Evolutionary conservation across 2,113 vertebrate genomes (phyloP).

Genomic region (Nothobranchius kuhntae): DNA sequence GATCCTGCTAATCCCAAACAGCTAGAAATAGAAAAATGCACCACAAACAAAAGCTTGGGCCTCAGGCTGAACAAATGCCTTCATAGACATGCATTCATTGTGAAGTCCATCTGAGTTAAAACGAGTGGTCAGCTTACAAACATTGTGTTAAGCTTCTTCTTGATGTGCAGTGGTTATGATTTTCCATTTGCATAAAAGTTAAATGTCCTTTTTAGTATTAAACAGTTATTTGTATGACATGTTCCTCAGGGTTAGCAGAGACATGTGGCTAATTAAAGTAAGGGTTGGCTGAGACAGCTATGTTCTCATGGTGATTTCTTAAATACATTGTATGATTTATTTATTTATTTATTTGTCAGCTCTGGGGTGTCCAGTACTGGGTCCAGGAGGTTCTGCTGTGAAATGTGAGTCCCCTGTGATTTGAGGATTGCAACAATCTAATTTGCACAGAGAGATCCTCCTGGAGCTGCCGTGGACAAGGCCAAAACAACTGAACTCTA

Average conservation of each 20-base stretch:
- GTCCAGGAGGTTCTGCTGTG: not conserved
- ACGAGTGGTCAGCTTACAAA: too few species aligned
- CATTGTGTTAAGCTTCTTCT: too few species aligned
- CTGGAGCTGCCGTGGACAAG: slow-evolving; percentile 16
- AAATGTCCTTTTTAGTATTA: not conserved
- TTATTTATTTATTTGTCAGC: too few species aligned
- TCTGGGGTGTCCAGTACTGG: not conserved
- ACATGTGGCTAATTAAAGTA: too few species aligned
- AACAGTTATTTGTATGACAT: not conserved
- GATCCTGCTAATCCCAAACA: too few species aligned
- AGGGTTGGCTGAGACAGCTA: not conserved
- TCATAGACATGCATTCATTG: not conserved
- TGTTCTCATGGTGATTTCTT: too few species aligned
- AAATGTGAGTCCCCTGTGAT: not conserved
- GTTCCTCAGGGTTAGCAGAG: too few species aligned
- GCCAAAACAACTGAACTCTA: slow-evolving; percentile 19
- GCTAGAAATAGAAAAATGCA: too few species aligned
- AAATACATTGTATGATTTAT: too few species aligned
- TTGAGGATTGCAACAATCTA: slow-evolving; percentile 21
- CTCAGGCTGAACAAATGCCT: not conserved
- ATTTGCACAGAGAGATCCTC: slow-evolving; percentile 28
- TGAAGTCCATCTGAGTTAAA: not conserved
- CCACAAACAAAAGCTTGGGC: too few species aligned
- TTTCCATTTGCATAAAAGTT: not conserved
- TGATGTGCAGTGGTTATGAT: not conserved